Percentiles rank a stretch among this genome's conserved stretches.
Evolutionary conservation across 2,113 vertebrate genomes (phyloP).

Genomic region (Cichladusa arquata): DNA sequence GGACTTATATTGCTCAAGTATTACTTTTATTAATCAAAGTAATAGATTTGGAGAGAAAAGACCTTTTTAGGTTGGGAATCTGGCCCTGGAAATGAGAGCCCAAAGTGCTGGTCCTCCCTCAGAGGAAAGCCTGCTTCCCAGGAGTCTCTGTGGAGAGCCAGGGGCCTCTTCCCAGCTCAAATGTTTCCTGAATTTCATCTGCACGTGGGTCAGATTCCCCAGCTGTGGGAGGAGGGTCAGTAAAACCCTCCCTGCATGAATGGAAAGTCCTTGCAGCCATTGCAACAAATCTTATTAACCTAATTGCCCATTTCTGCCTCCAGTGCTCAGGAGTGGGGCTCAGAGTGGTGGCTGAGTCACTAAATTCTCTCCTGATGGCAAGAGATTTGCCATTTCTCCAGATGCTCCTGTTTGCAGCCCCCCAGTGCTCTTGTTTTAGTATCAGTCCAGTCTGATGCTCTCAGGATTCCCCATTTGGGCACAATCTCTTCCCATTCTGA

Average conservation of each 20-base stretch:
- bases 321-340: not conserved
- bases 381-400: not conserved
- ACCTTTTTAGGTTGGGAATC: not conserved
- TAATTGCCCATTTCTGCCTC: not conserved
- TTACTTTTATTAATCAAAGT: not conserved
- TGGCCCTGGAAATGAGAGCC: not conserved
- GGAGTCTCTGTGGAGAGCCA: not conserved
- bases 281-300: constrained; percentile 35
- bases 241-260: not conserved
- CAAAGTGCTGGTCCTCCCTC: not conserved
- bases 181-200: not conserved
- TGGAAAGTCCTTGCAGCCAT: not conserved
- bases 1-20: not conserved
- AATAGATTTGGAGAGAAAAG: not conserved
- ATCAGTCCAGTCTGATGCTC: not conserved
- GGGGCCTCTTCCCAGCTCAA: not conserved
- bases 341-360: not conserved
- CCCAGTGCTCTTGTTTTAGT: fast-evolving
- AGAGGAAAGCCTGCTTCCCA: not conserved
- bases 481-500: not conserved
- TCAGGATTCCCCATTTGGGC: not conserved
- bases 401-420: not conserved
- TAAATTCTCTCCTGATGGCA: not conserved
- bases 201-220: not conserved
- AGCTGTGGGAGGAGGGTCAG: not conserved